Percentiles rank a stretch among this genome's conserved stretches.
phyloP scores from a whole-genome alignment of 2,797 vertebrate species.

The Rhinella marina region DNA sequence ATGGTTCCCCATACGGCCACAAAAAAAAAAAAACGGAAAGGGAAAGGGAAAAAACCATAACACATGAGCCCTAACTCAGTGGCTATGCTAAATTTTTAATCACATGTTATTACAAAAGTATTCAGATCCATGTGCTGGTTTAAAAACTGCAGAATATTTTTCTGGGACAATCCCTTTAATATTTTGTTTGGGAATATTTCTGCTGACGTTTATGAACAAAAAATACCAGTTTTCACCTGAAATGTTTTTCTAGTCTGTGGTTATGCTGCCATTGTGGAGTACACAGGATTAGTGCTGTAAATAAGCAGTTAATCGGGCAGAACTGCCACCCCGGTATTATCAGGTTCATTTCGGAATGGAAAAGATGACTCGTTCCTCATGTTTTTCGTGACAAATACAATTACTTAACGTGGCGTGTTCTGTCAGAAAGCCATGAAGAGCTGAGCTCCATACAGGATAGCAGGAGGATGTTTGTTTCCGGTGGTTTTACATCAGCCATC shows the following conservation, averaged over 20 bases:
- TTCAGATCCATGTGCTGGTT: no score
- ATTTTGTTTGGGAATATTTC: not conserved
- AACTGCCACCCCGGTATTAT: not conserved
- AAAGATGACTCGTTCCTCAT: conserved; percentile 12
- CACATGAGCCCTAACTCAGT: no score
- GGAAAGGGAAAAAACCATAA: no score
- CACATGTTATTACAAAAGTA: no score
- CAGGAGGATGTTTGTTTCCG: conserved; percentile 12
- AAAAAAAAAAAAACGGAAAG: no score
- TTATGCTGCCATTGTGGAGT: not conserved
- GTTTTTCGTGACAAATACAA: conserved; percentile 17
- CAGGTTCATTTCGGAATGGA: conserved; percentile 4
- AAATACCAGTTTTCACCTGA: not conserved
- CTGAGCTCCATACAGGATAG: not conserved
- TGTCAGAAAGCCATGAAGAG: not conserved
- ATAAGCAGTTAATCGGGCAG: not conserved
- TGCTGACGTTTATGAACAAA: not conserved
- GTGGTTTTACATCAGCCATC: conserved; percentile 25
- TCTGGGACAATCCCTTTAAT: not conserved
- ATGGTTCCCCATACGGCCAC: no score
- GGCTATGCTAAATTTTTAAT: no score
- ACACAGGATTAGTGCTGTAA: not conserved
- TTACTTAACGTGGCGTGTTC: not conserved
- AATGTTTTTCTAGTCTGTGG: not conserved
- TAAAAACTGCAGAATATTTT: no score